Evolutionary conservation across 1,140 invertebrate species (phyloP), one percentile per base, ranked within the genome.

Genomic region (Cherax destructor): DNA sequence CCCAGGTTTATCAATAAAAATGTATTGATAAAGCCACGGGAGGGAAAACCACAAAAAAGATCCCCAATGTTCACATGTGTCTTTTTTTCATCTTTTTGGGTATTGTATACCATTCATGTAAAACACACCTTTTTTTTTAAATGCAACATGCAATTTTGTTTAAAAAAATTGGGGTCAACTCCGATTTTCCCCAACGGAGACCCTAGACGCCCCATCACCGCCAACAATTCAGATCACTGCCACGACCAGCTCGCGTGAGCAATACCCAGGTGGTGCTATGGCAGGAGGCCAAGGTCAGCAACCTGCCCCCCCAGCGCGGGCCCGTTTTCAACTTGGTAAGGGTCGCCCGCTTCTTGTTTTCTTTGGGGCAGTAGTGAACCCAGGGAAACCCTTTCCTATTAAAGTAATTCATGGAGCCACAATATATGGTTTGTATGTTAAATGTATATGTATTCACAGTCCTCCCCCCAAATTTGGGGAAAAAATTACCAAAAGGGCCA

Each of bases 281-380:
- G 83, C 72, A n/a, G 89, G 92, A 61, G 85, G 78, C 47, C 89
- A 65, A 80, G 92, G 83, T 65, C 92, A 52, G 92, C 92, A 56
- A 93, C 92, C 89, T 93, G 49, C 92, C 86, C 86, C 91, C 86
- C 92, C 92, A 86, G 90, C 92, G 92, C 91, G 92, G 92, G 92
- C 92, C 92, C 92, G 92, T 93, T 93, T 93, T 86, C 92, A 92
- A 83, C 92, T 93, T 90, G 92, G 92, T 93, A 92, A 93, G 92
- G 88, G 89, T 91, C 92, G 86, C 87, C 88, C 91, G 92, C 92
- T 93, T 93, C 92, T 93, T 92, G 92, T 93, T 92, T 61, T 88
- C 90, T 92, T 50, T 74, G 77, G 49, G 56, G 69, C 56, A 16
- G 61, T 24, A 85, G 81, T 83, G 81, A 83, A 65, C 30, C 61